Evolutionary conservation across 2,797 vertebrate species (phyloP).

Genomic region (Alfaro cultratus): DNA sequence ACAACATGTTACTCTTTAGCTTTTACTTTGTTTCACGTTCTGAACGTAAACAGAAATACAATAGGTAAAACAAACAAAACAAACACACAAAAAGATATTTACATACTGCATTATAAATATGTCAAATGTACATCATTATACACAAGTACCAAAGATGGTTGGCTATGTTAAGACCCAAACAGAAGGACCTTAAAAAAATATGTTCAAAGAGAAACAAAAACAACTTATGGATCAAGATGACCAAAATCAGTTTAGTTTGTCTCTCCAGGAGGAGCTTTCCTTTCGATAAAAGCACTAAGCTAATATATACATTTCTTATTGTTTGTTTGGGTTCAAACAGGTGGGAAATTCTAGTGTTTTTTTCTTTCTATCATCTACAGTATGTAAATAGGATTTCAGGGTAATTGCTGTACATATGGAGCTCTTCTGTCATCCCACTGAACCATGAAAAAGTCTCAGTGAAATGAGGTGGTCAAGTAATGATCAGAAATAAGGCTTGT

Average conservation of each 20-base stretch:
- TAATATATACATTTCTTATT: slow-evolving; percentile 73
- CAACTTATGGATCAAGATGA: slow-evolving; percentile 59
- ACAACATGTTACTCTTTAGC: slow-evolving; percentile 83
- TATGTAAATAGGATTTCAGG: slow-evolving; percentile 53
- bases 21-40: slow-evolving; percentile 79
- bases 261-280: slow-evolving; percentile 59
- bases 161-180: slow-evolving; percentile 72
- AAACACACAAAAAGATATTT: slow-evolving; percentile 79
- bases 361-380: slow-evolving; percentile 48
- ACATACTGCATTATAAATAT: slow-evolving; percentile 92
- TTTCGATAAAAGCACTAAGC: slow-evolving; percentile 60
- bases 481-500: slow-evolving; percentile 66
- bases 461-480: slow-evolving; percentile 59
- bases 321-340: slow-evolving; percentile 44
- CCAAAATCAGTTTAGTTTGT: slow-evolving; percentile 65
- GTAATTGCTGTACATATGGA: slow-evolving; percentile 54
- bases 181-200: slow-evolving; percentile 80
- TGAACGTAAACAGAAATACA: slow-evolving; percentile 73
- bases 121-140: slow-evolving; percentile 91
- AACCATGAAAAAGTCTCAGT: slow-evolving; percentile 53
- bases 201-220: slow-evolving; percentile 62
- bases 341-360: slow-evolving; percentile 53
- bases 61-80: slow-evolving; percentile 67
- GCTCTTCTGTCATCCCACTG: slow-evolving; percentile 45
- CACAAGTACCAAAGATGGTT: slow-evolving; percentile 84